Percentiles rank a stretch among this genome's conserved stretches.
These are phyloP conservation scores for Odiellus spinosus DNA, from an alignment of 2,888 invertebrate species.

Conservation along the genomic window DNA sequence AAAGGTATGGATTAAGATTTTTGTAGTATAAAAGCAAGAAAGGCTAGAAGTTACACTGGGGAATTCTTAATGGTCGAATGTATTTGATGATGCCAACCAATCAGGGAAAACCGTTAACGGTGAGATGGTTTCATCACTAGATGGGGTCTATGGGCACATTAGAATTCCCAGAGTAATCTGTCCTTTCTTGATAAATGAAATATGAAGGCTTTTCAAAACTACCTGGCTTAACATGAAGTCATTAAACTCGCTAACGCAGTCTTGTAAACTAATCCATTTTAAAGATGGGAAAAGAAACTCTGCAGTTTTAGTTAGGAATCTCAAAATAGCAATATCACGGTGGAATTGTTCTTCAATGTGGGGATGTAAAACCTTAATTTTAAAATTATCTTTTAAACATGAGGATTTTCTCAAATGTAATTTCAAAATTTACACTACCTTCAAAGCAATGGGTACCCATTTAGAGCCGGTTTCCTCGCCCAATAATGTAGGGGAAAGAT, in stretches of 20 bases:
- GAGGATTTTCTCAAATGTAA: background rate
- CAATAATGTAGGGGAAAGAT: background rate
- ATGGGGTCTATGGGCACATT: too few species aligned
- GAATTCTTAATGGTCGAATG: too few species aligned
- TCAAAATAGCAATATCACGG: slow-evolving; percentile 32
- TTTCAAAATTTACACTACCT: background rate
- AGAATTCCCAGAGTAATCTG: too few species aligned
- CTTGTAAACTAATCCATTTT: slow-evolving; percentile 34
- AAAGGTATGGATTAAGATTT: slow-evolving; percentile 8
- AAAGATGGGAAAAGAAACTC: slow-evolving; percentile 29
- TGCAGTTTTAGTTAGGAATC: slow-evolving; percentile 23
- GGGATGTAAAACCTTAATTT: slow-evolving; percentile 31
- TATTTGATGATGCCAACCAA: too few species aligned
- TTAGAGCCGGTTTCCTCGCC: background rate
- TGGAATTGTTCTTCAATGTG: slow-evolving; percentile 28
- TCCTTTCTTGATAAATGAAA: background rate
- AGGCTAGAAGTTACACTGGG: too few species aligned
- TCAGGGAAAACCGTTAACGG: too few species aligned
- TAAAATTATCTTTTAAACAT: slow-evolving; percentile 1
- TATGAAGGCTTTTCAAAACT: background rate
- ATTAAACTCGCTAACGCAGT: slow-evolving; percentile 35
- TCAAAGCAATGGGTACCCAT: background rate
- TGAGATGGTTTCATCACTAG: too few species aligned
- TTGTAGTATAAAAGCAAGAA: too few species aligned
- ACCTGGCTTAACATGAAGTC: slow-evolving; percentile 34